phyloP scores from a whole-genome alignment of 1,140 invertebrate species.

The Centruroides vittatus region DNA sequence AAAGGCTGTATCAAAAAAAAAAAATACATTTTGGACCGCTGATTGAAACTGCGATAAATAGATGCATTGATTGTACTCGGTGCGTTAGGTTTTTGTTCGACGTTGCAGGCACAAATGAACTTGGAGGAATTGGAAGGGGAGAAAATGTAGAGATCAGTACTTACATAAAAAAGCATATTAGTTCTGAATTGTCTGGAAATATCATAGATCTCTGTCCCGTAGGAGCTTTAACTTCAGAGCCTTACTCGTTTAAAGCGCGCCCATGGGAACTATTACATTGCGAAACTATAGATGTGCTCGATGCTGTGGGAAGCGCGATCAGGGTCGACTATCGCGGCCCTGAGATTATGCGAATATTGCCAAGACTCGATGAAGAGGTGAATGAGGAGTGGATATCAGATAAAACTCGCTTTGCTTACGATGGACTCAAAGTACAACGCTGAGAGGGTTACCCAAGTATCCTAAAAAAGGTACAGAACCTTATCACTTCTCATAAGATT shows the following conservation, averaged over 20 bases:
- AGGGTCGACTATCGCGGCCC: conserved; percentile 86
- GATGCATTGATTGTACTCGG: conserved; percentile 97
- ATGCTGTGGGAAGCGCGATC: conserved; percentile 94
- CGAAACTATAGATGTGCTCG: conserved; percentile 84
- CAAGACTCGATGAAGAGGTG: too few species aligned
- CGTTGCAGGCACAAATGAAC: conserved; percentile 90
- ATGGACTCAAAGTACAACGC: too few species aligned
- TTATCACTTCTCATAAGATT: too few species aligned
- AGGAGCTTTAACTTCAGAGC: conserved; percentile 92
- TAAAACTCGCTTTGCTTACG: too few species aligned
- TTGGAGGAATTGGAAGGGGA: conserved; percentile 91
- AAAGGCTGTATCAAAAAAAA: conserved; percentile 97
- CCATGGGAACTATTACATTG: conserved; percentile 67
- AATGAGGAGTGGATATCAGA: too few species aligned
- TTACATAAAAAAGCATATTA: conserved; percentile 94
- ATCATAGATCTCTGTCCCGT: conserved; percentile 98
- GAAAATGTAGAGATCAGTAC: conserved; percentile 95
- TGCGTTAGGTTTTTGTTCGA: conserved; percentile 94
- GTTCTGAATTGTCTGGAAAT: conserved; percentile 94
- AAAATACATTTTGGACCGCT: conserved; percentile 93
- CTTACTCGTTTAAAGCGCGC: conserved; percentile 78
- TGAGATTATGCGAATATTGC: conserved; percentile 87
- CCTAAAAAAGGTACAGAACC: too few species aligned
- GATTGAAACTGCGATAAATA: conserved; percentile 96
- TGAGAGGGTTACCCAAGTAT: too few species aligned